These are phyloP conservation scores for Takifugu ocellatus DNA, from an alignment of 2,797 vertebrate genomes.

Conservation along the genomic window DNA sequence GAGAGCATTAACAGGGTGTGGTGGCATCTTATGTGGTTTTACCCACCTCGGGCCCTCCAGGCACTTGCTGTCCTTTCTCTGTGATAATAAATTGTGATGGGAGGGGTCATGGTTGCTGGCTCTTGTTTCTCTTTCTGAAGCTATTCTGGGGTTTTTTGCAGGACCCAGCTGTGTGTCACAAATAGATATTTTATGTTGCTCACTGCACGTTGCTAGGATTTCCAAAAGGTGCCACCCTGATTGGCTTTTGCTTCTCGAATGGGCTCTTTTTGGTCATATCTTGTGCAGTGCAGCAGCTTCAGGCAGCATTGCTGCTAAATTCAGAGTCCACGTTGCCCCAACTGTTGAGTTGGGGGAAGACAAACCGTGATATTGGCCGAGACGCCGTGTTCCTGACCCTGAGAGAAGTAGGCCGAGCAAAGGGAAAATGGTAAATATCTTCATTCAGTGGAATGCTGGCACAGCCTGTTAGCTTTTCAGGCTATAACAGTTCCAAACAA, in stretches of 20 bases:
- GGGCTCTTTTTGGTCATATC: not conserved
- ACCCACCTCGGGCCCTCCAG: conserved; percentile 57
- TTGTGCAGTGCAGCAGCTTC: conserved; percentile 4
- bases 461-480: conserved; percentile 17
- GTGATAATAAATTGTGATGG: conserved; percentile 55
- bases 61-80: conserved; percentile 47
- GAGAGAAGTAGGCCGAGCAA: conserved; percentile 26
- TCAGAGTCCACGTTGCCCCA: conserved; percentile 7
- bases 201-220: conserved; percentile 1
- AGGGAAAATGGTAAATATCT: conserved; percentile 33
- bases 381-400: conserved; percentile 8
- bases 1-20: conserved; percentile 66
- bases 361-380: conserved; percentile 3
- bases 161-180: conserved; percentile 26
- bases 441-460: conserved; percentile 26
- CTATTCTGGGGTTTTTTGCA: conserved; percentile 27
- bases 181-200: conserved; percentile 16
- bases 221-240: conserved; percentile 1
- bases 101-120: conserved; percentile 41
- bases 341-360: conserved; percentile 10
- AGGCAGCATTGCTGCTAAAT: conserved; percentile 5
- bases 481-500: conserved; percentile 10
- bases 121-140: conserved; percentile 44
- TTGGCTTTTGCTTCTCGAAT: conserved; percentile 3
- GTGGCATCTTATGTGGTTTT: conserved; percentile 67